Evolutionary conservation across 2,888 invertebrate species (phyloP).

Genomic region (Smittia aterrima): DNA sequence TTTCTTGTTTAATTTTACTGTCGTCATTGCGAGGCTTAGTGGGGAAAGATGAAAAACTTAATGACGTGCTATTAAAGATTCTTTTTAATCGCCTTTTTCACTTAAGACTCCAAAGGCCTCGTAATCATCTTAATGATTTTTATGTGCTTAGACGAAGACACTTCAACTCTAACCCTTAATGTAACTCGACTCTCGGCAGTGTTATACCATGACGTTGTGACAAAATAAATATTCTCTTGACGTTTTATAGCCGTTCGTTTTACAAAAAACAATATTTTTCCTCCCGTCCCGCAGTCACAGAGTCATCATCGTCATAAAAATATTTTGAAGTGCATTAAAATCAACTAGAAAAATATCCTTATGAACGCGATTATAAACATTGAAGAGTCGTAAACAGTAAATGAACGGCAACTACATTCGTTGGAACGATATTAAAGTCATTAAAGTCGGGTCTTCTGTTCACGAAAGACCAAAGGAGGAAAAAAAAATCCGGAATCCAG

Average conservation of each 20-base stretch:
- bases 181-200: neutral
- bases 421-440: slow-evolving; percentile 24
- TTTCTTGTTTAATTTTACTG: slow-evolving; percentile 7
- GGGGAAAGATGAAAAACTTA: too few species aligned
- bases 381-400: slow-evolving; percentile 13
- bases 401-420: neutral
- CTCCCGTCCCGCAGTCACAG: neutral
- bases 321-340: slow-evolving; percentile 42
- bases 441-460: slow-evolving; percentile 21
- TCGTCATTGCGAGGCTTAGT: too few species aligned
- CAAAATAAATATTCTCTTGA: slow-evolving; percentile 38
- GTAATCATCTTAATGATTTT: slow-evolving; percentile 38
- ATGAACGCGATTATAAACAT: slow-evolving; percentile 5
- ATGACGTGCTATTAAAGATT: slow-evolving; percentile 32
- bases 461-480: neutral
- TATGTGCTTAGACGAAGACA: slow-evolving; percentile 26
- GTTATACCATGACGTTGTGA: neutral
- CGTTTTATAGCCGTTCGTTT: slow-evolving; percentile 20
- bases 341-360: slow-evolving; percentile 29
- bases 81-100: slow-evolving; percentile 29
- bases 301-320: slow-evolving; percentile 27
- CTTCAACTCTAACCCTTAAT: slow-evolving; percentile 18
- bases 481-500: neutral
- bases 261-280: slow-evolving; percentile 33
- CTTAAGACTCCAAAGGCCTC: slow-evolving; percentile 16